Conservation (phyloP, 2,888 invertebrate genomes). For the Pachycephus smyrnensis region DNA sequence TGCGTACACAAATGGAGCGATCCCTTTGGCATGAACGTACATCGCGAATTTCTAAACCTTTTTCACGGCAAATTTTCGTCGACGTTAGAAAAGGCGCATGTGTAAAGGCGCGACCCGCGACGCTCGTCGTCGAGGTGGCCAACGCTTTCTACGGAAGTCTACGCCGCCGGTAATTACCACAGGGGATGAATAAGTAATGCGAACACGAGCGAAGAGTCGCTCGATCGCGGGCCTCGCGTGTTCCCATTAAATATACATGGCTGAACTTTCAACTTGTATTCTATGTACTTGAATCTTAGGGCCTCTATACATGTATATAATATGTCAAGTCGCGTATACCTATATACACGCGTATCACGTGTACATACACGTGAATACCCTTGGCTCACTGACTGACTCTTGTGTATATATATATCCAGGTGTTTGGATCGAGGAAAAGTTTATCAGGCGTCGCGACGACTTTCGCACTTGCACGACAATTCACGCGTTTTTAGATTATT, state of each 20-base stretch:
- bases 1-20: not conserved
- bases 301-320: not conserved
- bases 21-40: not conserved
- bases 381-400: not conserved
- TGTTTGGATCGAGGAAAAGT: not conserved
- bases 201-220: slow-evolving; percentile 48
- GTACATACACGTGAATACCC: not conserved
- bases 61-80: not conserved
- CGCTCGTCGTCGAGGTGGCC: not conserved
- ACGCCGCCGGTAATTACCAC: slow-evolving; percentile 42
- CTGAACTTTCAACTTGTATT: not conserved
- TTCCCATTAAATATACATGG: slow-evolving; percentile 51
- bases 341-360: not conserved
- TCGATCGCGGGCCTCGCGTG: slow-evolving; percentile 50
- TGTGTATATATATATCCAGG: not conserved
- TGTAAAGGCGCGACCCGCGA: not conserved
- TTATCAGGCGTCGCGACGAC: not conserved
- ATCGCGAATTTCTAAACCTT: not conserved
- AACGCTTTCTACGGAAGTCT: not conserved
- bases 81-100: not conserved
- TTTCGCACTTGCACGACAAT: not conserved
- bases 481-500: not conserved
- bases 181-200: slow-evolving; percentile 52
- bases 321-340: not conserved
- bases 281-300: not conserved